phyloP scores from a whole-genome alignment of 2,888 invertebrate species.

The Erebia palarica region DNA sequence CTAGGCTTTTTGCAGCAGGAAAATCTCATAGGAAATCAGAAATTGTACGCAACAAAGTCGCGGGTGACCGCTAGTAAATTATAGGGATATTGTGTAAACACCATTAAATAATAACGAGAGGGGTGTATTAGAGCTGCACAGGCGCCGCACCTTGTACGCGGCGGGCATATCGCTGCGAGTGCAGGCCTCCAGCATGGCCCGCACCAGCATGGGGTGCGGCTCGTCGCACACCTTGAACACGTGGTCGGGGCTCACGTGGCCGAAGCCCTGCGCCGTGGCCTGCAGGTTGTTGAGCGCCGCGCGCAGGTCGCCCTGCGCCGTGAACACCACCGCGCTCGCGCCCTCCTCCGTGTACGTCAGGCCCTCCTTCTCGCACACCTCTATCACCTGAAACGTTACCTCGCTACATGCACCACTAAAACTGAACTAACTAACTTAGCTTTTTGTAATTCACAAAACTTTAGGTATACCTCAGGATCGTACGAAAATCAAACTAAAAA shows the following conservation, averaged over 20 bases:
- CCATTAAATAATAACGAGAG: too few species aligned
- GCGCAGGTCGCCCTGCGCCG: constrained; percentile 99
- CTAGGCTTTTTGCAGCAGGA: too few species aligned
- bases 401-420: too few species aligned
- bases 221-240: constrained; percentile 99
- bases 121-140: too few species aligned
- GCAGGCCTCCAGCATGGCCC: constrained; percentile 95
- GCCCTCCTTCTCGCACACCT: constrained; percentile 71
- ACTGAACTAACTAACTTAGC: too few species aligned
- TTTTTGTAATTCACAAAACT: too few species aligned
- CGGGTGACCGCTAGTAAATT: too few species aligned
- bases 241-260: constrained; percentile 94
- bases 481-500: too few species aligned
- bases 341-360: constrained; percentile 95
- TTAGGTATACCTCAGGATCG: too few species aligned
- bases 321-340: constrained; percentile 97
- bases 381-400: constrained; percentile 57
- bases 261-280: constrained; percentile 92
- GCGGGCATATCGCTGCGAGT: constrained; percentile 90
- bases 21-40: too few species aligned
- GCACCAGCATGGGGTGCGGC: constrained; percentile 96
- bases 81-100: too few species aligned
- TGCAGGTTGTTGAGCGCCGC: constrained; percentile 99
- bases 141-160: constrained; percentile 85
- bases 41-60: too few species aligned